Conservation (phyloP, 2,113 vertebrate species). For the Prunella himalayana region DNA sequence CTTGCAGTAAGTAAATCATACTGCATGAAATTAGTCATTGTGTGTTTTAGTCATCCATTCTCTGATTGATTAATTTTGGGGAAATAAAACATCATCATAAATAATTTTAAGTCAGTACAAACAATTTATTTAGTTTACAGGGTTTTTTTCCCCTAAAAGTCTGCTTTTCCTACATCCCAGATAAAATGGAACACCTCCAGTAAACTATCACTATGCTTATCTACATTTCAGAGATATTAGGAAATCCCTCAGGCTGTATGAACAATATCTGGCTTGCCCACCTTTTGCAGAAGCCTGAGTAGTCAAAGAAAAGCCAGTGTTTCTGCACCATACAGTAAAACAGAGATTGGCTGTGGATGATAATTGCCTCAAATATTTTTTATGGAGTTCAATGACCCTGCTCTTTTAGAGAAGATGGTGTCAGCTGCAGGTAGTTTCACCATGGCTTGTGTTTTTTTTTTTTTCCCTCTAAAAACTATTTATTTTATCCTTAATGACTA, state of each 20-base stretch:
- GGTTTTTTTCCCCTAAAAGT: neutral
- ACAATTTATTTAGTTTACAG: neutral
- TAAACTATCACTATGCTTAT: neutral
- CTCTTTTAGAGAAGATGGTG: neutral
- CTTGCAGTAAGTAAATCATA: neutral
- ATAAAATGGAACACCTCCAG: neutral
- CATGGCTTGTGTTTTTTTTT: neutral
- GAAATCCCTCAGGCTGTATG: neutral
- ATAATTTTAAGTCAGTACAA: neutral
- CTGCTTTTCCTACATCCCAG: neutral
- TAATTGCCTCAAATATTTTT: neutral
- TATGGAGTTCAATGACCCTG: neutral
- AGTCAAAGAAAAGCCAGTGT: neutral
- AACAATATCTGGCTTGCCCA: neutral
- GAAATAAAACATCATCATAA: neutral
- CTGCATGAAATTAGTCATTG: neutral
- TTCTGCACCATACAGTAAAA: neutral
- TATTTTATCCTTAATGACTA: neutral
- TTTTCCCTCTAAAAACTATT: neutral
- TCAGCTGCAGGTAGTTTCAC: conserved; percentile 4
- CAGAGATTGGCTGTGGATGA: neutral
- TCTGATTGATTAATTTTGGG: neutral
- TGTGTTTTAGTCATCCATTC: neutral
- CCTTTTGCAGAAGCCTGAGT: neutral
- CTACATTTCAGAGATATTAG: neutral